Percentiles rank a stretch among this genome's conserved stretches.
Conservation (phyloP, 2,797 vertebrate genomes). For the Parotocinclus haroldoi region DNA sequence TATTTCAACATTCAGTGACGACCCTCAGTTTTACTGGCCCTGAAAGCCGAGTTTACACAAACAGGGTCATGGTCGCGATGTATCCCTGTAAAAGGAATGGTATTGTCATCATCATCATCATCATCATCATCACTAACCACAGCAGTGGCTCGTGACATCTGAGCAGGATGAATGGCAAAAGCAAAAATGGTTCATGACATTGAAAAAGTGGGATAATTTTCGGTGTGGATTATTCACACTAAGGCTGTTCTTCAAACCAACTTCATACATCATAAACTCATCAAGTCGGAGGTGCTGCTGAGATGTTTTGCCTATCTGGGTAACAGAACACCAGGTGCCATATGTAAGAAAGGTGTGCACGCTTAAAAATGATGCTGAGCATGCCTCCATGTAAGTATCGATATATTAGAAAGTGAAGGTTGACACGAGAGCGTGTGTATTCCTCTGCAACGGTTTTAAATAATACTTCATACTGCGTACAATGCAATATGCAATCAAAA, state of each 20-base stretch:
- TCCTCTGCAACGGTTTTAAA: too few species aligned
- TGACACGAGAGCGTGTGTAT: too few species aligned
- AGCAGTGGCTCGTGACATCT: neutral
- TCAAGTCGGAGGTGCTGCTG: neutral
- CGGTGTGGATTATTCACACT: slow-evolving; percentile 38
- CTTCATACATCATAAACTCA: slow-evolving; percentile 5
- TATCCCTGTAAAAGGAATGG: slow-evolving; percentile 51
- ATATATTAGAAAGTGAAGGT: too few species aligned
- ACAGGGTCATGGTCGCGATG: slow-evolving; percentile 35
- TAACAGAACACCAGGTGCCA: too few species aligned
- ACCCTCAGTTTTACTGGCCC: slow-evolving; percentile 51
- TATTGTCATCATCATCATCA: slow-evolving; percentile 57
- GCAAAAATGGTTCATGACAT: neutral
- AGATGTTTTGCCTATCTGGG: too few species aligned
- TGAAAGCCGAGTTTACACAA: slow-evolving; percentile 57
- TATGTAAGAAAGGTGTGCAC: too few species aligned
- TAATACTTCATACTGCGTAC: too few species aligned
- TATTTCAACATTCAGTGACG: slow-evolving; percentile 44
- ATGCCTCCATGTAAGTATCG: too few species aligned
- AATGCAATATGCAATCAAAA: too few species aligned
- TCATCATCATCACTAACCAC: slow-evolving; percentile 35
- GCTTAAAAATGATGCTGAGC: too few species aligned
- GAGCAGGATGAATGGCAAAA: slow-evolving; percentile 7
- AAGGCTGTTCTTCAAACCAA: slow-evolving; percentile 21
- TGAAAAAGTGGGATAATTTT: slow-evolving; percentile 37